Evolutionary conservation across 2,113 vertebrate genomes (phyloP), one percentile per base, ranked within the genome.

Genomic region (Bambusicola thoracicus): DNA sequence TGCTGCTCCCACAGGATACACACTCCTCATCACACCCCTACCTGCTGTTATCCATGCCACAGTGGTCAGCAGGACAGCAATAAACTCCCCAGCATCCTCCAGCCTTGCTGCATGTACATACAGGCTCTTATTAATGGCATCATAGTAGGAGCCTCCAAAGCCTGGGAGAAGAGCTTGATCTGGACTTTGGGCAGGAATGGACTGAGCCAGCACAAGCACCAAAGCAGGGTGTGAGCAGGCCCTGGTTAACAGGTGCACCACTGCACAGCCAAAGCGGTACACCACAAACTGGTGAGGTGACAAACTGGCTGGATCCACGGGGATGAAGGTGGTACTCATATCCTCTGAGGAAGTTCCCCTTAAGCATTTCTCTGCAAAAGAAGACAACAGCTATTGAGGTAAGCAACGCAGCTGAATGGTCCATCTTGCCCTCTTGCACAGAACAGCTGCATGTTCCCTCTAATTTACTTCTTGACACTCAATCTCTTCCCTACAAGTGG

Each of bases 221-320:
- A 97, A 87, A 6, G 96, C 90, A 51, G 97, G 97, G 61, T 98
- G 97, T 36, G 68, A 80, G 41, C 95, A 91, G 61, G 85, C 78
- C 74, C 76, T 94, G 83, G 94, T 95, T 38, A 98, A 96, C 85
- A 98, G 87, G 68, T 91, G 95, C 70, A 98, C 83, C 73, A 98
- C 94, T 36, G 97, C 97, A 82, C 98, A 98, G 69, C 98, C 98
- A 85, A 98, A 98, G 27, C 98, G 84, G 91, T 98, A 98, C 65
- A 98, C 74, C 17, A 98, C 96, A 9, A 97, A 97, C 93, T 98
- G 96, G 18, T 96, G 97, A 43, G 98, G 97, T 14, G 98, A 97
- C 55, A 98, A 97, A 75, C 79, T 97, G 91, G 98, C 97, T 78
- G 98, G 86, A 17, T 98, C 87, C 43, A 97, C 97, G 3, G 98